Base-by-base conservation (phyloP, 2,797 vertebrate genomes). In the Eleutherodactylus coqui region DNA sequence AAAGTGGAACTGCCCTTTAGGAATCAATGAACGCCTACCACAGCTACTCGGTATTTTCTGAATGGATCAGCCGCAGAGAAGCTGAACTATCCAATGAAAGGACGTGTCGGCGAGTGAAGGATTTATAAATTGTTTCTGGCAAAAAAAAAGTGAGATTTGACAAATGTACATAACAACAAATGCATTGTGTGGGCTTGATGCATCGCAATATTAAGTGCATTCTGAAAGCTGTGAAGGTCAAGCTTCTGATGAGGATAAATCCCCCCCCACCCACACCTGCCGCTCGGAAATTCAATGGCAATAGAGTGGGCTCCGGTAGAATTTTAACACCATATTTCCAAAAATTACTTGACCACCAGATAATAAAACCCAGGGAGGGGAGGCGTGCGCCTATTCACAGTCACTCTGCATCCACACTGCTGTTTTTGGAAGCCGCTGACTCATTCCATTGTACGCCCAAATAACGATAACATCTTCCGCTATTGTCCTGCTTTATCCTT, bases 221-320 rank as follows among this genome's bases (percentile, higher is more conserved):
- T 70, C 49, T 70, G 45, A 38, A 27, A 24, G 69, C 29, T 72
- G 79, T 53, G 47, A 82, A 82, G 79, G 79, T 72, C 79, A 82
- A 24, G 38, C 45, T n/a, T 19, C 69, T 53, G 29, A 53, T 67
- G 45, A 67, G 36, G 34, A 17, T 5, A 34, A 47, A 32, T 14
- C 41, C 14, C 11, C 32, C 24, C 21, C 5, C 27, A n/a, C 4
- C n/a, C 2, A 11, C 27, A 9, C 14, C 32, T n/a, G n/a, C 21
- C 8, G 9, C 14, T 5, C 38, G 0, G 45, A 72, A 43, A 73
- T 45, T 73, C 24, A 73, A 41, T 82, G 62, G 17, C 67, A 53
- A 9, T 24, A 36, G 24, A 70, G 24, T 36, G 64, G 45, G 62
- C 13, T 41, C 47, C 79, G n/a, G 58, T 14, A n/a, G 36, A 81